Evolutionary conservation across 2,113 vertebrate genomes (phyloP), one percentile per base, ranked within the genome.

Genomic region (Silurus glanis): DNA sequence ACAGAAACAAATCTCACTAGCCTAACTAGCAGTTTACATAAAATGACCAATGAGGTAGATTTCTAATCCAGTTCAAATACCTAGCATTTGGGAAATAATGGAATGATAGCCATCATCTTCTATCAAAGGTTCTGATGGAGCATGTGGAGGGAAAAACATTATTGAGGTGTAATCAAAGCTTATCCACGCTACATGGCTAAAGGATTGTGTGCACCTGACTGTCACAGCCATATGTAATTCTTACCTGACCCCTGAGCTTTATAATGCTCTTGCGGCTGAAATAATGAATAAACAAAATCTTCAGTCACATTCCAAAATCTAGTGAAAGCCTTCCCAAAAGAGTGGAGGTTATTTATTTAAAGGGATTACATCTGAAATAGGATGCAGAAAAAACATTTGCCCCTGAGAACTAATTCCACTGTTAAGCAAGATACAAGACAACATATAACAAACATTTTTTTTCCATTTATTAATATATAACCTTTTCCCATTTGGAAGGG

Each of bases 391-490:
- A 45, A 13, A 12, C 8, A 7, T 9, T 25, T 25, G 5, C 23
- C 8, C 14, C n/a, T 10, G 55, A 58, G 16, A 79, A 59, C 8
- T 12, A 59, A 10, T 47, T 3, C 2, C 1, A 28, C 19, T 25
- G 12, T 53, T 81, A 71, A 80, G 28, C 45, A 76, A 67, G 88
- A 82, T 49, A 84, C 82, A 86, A 45, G 82, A 80, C 59, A 86
- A 82, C 9, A 55, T 85, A 87, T 89, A 64, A 86, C 87, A 90
- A 83, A 83, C 59, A 83, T 89, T 93, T 91, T 87, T 87, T 67
- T 84, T 89, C 78, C 83, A 92, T 94, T 94, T 93, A 90, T 93
- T 94, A 89, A 95, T 94, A 95, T 92, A 95, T 94, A 95, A 93
- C 87, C 87, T 87, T 89, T 90, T 82, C 89, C 93, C 90, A 88